Base-by-base conservation (phyloP, 1,140 invertebrate species). In the Drosophila ficusphila region DNA sequence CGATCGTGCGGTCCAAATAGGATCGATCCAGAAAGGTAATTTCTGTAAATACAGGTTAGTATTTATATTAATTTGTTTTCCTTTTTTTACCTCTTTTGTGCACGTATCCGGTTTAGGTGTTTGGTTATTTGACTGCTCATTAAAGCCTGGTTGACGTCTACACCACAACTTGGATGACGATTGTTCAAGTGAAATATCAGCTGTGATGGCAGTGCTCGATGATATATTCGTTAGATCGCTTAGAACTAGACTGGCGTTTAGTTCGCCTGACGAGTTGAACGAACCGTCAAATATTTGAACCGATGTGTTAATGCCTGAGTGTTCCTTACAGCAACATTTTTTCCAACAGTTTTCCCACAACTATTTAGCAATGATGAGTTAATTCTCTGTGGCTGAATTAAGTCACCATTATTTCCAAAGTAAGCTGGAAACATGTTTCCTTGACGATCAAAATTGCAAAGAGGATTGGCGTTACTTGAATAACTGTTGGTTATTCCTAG, bases 41-140 rank as follows among this genome's bases (percentile, higher is more conserved):
- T 81, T 86, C 81, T 74, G 19, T 72, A 18, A 31, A 38, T 33
- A 46, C 41, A 58, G 47, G 64, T 4, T 6, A 33, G n/a, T 14
- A 2, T n/a, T n/a, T 0, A 34, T 5, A 2, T 7, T 7, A 7
- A 14, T 14, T 14, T 34, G 6, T 7, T 12, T 14, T 14, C 7
- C 12, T 2, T 34, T 6, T 7, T 14, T 68, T 42, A 92, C 92
- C 47, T 92, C 77, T 5, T 79, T 56, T 12, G 91, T 89, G 27
- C 91, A 89, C 25, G 91, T 92, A 81, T 92, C 92, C 1, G 91
- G 90, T 68, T 92, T 93, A 3, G 92, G 90, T 16, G 92, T n/a
- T n/a, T n/a, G n/a, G n/a, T n/a, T n/a, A n/a, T n/a, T n/a, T n/a
- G n/a, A n/a, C n/a, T n/a, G 48, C 0, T 62, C 52, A 8, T 54